phyloP scores from a whole-genome alignment of 2,888 invertebrate species.

The Brachynemurus nebulosus region DNA sequence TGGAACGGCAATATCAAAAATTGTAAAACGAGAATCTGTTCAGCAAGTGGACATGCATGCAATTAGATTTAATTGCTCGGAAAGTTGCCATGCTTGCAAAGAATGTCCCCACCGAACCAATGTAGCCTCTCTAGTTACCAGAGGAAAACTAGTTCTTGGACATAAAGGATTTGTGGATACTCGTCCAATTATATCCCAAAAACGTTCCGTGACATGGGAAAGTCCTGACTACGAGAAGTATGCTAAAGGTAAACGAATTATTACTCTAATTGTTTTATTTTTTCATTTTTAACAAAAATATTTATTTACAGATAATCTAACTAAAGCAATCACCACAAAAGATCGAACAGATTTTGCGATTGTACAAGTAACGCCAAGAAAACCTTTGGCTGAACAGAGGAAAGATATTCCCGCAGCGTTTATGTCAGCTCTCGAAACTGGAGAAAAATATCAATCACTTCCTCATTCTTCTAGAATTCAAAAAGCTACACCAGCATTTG shows the following conservation, averaged over 20 bases:
- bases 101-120: neutral
- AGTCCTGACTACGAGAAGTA: conserved; percentile 2
- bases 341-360: neutral
- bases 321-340: neutral
- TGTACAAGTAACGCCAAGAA: neutral
- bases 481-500: conserved; percentile 57
- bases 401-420: neutral
- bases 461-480: neutral
- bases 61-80: conserved; percentile 3
- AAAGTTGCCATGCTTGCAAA: neutral
- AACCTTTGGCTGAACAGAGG: neutral
- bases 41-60: neutral
- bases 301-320: neutral
- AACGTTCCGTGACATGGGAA: neutral
- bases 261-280: too few species aligned
- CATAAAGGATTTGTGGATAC: neutral
- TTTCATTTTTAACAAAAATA: neutral
- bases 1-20: neutral
- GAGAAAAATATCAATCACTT: neutral
- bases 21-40: conserved; percentile 4
- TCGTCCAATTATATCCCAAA: neutral
- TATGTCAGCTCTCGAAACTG: neutral
- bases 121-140: neutral
- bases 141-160: conserved; percentile 2
- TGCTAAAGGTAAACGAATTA: neutral